Percentiles rank a stretch among this genome's conserved stretches.
Evolutionary conservation across 2,888 invertebrate species (phyloP).

Genomic region (Drosophila cyrtoloma): DNA sequence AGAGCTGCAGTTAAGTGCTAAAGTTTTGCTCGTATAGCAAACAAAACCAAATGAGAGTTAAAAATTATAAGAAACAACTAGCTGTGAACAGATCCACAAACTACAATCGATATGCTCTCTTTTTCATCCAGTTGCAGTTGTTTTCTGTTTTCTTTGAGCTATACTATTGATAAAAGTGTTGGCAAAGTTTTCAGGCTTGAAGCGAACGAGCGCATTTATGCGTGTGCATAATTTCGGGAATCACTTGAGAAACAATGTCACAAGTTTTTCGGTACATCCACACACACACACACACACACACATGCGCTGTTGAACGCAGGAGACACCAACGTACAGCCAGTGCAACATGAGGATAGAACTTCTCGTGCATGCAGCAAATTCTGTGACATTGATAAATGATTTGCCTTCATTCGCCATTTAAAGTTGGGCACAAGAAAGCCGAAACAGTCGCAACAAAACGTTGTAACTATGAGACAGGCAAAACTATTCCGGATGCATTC

Average conservation of each 20-base stretch:
- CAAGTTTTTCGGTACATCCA: constrained; percentile 65
- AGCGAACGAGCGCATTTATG: constrained; percentile 61
- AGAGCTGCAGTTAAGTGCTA: constrained; percentile 67
- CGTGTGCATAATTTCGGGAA: constrained; percentile 79
- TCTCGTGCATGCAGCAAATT: constrained; percentile 77
- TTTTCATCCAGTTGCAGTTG: background rate
- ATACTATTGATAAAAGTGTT: constrained; percentile 61
- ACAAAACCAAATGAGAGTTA: constrained; percentile 24
- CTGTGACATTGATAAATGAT: constrained; percentile 81
- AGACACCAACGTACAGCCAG: background rate
- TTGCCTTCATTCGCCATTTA: constrained; percentile 45
- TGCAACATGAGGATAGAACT: constrained; percentile 42
- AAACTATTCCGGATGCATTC: constrained; percentile 67
- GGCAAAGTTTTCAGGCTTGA: constrained; percentile 39
- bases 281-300: constrained; percentile 11
- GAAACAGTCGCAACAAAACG: constrained; percentile 43
- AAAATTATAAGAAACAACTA: constrained; percentile 14
- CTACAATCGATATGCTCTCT: constrained; percentile 13
- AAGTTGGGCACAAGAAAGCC: constrained; percentile 72
- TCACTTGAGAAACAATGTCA: constrained; percentile 81
- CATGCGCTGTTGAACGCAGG: constrained; percentile 27
- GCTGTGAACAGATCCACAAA: constrained; percentile 28
- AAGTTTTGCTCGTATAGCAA: constrained; percentile 55
- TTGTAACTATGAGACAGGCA: constrained; percentile 25
- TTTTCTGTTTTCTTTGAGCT: constrained; percentile 31